Conservation (phyloP, 2,113 vertebrate species). For the human region DNA sequence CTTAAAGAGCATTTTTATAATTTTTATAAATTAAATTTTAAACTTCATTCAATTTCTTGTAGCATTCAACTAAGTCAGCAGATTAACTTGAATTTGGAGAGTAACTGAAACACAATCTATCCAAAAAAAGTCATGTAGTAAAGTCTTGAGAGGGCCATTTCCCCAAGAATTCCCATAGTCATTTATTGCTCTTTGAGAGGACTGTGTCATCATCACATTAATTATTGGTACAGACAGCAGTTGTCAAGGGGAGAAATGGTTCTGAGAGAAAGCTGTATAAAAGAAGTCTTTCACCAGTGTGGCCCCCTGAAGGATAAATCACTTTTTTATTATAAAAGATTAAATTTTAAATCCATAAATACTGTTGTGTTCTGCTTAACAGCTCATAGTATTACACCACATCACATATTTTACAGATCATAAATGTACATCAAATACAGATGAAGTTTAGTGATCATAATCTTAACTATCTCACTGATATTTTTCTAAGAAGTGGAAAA, state of each 20-base stretch:
- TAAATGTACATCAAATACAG: background rate
- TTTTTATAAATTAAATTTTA: conserved; percentile 37
- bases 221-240: background rate
- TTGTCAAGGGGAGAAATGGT: background rate
- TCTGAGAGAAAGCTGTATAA: background rate
- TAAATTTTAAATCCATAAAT: background rate
- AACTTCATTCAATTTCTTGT: conserved; percentile 35
- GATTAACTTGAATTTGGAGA: conserved; percentile 43
- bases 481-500: background rate
- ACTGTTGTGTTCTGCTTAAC: background rate
- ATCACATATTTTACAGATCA: background rate
- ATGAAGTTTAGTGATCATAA: background rate
- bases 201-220: background rate
- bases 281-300: background rate
- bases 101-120: conserved; percentile 47
- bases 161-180: background rate
- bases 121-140: conserved; percentile 20
- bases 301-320: background rate
- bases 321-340: conserved; percentile 4
- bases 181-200: background rate
- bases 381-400: background rate
- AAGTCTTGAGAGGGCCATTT: conserved; percentile 44
- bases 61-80: conserved; percentile 33
- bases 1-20: background rate
- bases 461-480: background rate